Percentiles rank a stretch among this genome's conserved stretches.
Conservation (phyloP, 1,140 invertebrate species). For the Philopotamus ludificatus region DNA sequence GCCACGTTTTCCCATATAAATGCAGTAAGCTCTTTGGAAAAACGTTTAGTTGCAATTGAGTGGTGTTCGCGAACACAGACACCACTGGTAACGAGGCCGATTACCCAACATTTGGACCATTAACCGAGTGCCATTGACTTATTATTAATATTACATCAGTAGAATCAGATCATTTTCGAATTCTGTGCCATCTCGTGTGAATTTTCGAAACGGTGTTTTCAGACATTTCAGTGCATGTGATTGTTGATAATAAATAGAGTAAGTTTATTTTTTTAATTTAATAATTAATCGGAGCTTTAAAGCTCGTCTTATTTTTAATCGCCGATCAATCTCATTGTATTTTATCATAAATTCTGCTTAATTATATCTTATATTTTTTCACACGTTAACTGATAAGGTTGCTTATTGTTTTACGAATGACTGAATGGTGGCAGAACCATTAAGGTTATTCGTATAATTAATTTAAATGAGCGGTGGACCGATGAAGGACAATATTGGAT, state of each 20-base stretch:
- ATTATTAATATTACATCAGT: background rate
- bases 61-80: slow-evolving; percentile 2
- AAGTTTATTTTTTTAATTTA: no score
- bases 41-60: slow-evolving; percentile 23
- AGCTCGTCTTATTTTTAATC: no score
- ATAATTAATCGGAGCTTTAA: no score
- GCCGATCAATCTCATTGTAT: no score
- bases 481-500: no score
- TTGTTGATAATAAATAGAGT: background rate
- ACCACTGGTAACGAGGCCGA: background rate
- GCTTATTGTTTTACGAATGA: no score
- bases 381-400: no score
- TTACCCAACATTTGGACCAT: background rate
- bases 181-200: background rate
- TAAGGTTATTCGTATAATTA: no score
- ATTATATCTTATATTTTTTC: no score
- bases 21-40: background rate
- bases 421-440: no score
- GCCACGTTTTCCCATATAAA: slow-evolving; percentile 9
- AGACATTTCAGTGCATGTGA: background rate
- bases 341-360: no score
- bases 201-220: background rate
- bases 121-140: slow-evolving; percentile 1
- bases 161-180: background rate
- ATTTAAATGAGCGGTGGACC: no score